phyloP scores from a whole-genome alignment of 2,888 invertebrate species.

The Luffia ferchaultella region DNA sequence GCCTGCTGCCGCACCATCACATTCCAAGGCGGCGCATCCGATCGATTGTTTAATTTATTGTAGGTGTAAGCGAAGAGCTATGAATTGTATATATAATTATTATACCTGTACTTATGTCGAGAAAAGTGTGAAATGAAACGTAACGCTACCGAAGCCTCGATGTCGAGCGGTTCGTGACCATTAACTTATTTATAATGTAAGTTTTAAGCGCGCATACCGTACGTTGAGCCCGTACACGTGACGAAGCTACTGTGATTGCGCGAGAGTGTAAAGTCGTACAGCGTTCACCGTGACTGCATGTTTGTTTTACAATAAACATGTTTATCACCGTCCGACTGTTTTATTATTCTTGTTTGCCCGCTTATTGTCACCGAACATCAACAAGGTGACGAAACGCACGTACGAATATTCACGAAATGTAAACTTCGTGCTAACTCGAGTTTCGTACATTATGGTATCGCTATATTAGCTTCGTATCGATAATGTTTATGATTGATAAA shows the following conservation, averaged over 20 bases:
- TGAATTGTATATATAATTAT: background rate
- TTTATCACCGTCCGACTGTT: constrained; percentile 30
- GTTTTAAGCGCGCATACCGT: no score
- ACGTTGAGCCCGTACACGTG: background rate
- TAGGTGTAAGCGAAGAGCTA: background rate
- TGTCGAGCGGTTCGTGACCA: background rate
- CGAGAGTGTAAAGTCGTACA: no score
- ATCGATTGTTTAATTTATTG: background rate
- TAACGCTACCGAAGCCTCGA: background rate
- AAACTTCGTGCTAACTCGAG: no score
- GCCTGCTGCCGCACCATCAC: background rate
- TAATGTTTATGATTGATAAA: no score
- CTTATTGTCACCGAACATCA: constrained; percentile 7
- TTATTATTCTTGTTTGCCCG: constrained; percentile 42
- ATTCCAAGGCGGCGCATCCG: background rate
- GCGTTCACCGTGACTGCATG: constrained; percentile 25
- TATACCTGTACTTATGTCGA: background rate
- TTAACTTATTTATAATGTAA: background rate
- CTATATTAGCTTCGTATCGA: no score
- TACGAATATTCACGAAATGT: background rate
- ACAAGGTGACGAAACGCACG: background rate
- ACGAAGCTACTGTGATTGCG: background rate
- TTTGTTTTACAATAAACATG: constrained; percentile 51
- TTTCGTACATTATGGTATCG: no score
- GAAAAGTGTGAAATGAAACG: no score